A percentile compares a stretch with the other conserved stretches of the same genome.
phyloP scores from a whole-genome alignment of 2,888 invertebrate species.

The Ferdinandea cuprea region DNA sequence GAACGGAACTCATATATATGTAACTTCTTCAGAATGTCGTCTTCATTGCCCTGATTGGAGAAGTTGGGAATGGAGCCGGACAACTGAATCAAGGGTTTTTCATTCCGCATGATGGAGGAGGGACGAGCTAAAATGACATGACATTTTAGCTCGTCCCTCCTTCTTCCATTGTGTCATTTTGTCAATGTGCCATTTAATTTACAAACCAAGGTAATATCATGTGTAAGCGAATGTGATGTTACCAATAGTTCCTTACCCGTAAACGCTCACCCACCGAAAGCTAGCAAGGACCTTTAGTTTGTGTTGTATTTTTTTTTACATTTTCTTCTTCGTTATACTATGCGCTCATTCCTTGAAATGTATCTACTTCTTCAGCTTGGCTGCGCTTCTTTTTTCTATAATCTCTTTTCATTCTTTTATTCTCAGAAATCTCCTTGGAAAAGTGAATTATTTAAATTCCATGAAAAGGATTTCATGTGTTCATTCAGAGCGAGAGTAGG shows the following conservation, averaged over 20 bases:
- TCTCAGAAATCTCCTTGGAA: conserved; percentile 56
- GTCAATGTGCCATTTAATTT: conserved; percentile 55
- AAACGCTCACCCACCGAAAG: neutral
- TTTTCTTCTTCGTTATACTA: conserved; percentile 29
- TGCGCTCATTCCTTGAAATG: conserved; percentile 47
- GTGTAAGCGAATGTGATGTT: conserved; percentile 55
- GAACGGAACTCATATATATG: no score
- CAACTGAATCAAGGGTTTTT: no score
- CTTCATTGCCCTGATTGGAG: no score
- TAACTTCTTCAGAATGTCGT: no score
- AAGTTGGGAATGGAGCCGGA: no score
- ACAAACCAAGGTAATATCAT: conserved; percentile 64
- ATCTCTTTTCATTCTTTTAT: conserved; percentile 46
- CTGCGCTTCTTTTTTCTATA: conserved; percentile 54
- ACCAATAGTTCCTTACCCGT: neutral
- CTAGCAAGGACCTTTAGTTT: conserved; percentile 29
- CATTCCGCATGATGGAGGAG: neutral
- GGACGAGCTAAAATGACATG: conserved; percentile 21
- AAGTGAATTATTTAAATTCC: conserved; percentile 73
- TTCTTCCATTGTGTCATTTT: neutral
- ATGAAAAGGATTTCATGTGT: conserved; percentile 70
- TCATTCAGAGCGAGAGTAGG: conserved; percentile 38
- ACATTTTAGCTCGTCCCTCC: neutral
- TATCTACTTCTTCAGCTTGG: conserved; percentile 60
- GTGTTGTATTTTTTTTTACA: neutral